Percentiles rank a stretch among this genome's conserved stretches.
Evolutionary conservation across 2,888 invertebrate genomes (phyloP).

Genomic region (Deroplatys truncata): DNA sequence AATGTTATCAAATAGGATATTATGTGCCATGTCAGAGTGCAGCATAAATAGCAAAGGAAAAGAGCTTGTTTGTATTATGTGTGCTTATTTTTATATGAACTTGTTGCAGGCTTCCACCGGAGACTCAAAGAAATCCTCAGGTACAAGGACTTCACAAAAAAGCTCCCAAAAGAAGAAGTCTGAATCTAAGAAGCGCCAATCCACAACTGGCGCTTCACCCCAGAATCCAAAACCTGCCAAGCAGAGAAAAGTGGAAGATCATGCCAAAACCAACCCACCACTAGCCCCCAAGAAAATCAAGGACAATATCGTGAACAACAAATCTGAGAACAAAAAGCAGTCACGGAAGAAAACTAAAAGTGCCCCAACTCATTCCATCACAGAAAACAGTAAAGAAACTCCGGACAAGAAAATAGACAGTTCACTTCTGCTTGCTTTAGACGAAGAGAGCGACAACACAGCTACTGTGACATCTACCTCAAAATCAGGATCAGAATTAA

Average conservation of each 20-base stretch:
- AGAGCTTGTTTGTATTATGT: too few relatives aligned
- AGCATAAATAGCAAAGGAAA: too few relatives aligned
- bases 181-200: not conserved
- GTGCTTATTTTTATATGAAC: not conserved
- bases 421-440: not conserved
- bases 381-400: not conserved
- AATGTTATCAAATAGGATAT: too few relatives aligned
- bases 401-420: not conserved
- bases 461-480: not conserved
- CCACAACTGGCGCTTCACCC: not conserved
- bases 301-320: not conserved
- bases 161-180: not conserved
- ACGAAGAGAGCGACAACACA: not conserved
- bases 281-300: not conserved
- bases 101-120: not conserved
- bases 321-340: not conserved
- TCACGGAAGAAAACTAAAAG: not conserved
- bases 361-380: not conserved
- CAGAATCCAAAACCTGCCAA: not conserved
- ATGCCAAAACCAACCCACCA: not conserved
- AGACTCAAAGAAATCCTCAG: not conserved
- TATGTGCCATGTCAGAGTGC: too few relatives aligned
- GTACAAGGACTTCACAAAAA: not conserved
- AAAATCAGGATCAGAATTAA: not conserved
- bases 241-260: not conserved